Conservation (phyloP, 2,888 invertebrate genomes). For the Sesamia inferens region DNA sequence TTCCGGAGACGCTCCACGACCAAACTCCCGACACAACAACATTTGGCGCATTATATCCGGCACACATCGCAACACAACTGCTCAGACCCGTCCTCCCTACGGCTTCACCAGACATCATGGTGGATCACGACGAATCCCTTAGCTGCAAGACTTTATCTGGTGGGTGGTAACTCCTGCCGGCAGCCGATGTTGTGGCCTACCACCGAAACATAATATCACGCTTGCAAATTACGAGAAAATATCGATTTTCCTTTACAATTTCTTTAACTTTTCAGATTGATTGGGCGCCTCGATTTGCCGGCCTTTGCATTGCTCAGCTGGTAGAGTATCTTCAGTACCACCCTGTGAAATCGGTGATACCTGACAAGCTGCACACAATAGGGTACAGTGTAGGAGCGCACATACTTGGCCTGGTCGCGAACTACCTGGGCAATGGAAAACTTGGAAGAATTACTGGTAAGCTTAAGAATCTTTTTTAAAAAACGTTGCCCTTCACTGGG, state of each 20-base stretch:
- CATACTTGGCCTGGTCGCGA: conserved; percentile 95
- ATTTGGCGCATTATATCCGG: too few species aligned
- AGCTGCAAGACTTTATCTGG: too few species aligned
- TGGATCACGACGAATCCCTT: too few species aligned
- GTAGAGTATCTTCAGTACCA: conserved; percentile 94
- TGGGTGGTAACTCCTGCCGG: too few species aligned
- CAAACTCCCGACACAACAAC: too few species aligned
- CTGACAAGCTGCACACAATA: conserved; percentile 94
- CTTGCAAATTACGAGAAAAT: not conserved
- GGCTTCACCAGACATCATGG: too few species aligned
- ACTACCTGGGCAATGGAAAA: conserved; percentile 93
- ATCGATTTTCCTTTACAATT: not conserved
- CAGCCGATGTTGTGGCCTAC: too few species aligned
- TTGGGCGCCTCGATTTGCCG: conserved; percentile 91
- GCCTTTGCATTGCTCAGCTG: conserved; percentile 94
- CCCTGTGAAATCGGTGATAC: conserved; percentile 92
- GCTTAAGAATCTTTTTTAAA: not conserved
- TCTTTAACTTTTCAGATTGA: conserved; percentile 83
- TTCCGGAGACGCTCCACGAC: too few species aligned
- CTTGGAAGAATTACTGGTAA: conserved; percentile 95
- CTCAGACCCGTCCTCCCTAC: too few species aligned
- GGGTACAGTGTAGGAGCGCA: conserved; percentile 97
- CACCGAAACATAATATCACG: not conserved
- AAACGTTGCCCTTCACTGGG: too few species aligned
- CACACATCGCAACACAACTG: too few species aligned